These are phyloP conservation scores for Lampropteryx suffumata DNA, from an alignment of 2,888 invertebrate species.

Conservation along the genomic window DNA sequence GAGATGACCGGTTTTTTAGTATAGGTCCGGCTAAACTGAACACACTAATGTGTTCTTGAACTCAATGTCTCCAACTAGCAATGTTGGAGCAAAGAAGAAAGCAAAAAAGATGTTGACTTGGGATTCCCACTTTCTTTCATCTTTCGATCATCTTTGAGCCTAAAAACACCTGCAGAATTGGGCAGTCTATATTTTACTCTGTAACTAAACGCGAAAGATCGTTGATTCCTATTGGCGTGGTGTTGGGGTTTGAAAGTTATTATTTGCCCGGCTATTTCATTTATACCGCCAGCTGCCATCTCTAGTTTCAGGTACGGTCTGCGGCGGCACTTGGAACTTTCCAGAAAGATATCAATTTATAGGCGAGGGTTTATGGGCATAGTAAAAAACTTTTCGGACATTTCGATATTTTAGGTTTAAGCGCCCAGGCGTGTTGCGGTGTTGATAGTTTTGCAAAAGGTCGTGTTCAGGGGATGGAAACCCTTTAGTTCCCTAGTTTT, in stretches of 20 bases:
- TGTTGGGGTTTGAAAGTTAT: no score
- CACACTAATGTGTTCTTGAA: no score
- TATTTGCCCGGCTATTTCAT: constrained; percentile 7
- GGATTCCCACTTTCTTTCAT: no score
- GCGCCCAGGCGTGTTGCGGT: constrained; percentile 29
- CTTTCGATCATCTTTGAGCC: no score
- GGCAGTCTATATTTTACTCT: no score
- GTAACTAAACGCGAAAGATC: no score
- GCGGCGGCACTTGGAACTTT: constrained; percentile 32
- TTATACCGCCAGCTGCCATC: background rate
- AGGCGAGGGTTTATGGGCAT: constrained; percentile 45
- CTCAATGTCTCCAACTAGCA: no score
- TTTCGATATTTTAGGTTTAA: constrained; percentile 43
- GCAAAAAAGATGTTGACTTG: no score
- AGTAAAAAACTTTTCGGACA: constrained; percentile 54
- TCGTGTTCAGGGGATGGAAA: background rate
- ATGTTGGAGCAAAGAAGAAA: no score
- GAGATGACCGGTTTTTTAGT: background rate
- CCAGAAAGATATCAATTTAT: constrained; percentile 52
- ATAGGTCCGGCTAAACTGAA: background rate
- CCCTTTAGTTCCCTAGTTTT: background rate
- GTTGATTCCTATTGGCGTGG: no score
- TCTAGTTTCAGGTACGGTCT: constrained; percentile 28
- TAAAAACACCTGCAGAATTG: no score
- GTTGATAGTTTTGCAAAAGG: constrained; percentile 16